Evolutionary conservation across 2,797 vertebrate genomes (phyloP), one percentile per base, ranked within the genome.

Genomic region (Cossypha polioptera): DNA sequence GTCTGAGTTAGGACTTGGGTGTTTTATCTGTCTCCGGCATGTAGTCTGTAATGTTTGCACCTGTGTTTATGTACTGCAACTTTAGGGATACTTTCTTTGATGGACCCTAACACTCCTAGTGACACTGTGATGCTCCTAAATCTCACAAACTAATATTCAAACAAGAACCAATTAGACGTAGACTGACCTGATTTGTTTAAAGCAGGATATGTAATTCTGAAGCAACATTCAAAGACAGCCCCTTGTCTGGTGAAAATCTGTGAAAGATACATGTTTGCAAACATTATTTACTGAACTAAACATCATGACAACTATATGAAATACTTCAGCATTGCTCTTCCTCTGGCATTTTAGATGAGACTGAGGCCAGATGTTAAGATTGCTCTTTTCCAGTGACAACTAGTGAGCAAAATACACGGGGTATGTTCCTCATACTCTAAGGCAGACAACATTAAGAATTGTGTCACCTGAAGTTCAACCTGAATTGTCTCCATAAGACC

Each of bases 251-350:
- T 35, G 57, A 43, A 22, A 48, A 48, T 53, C 48, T 62, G 2
- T 35, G 26, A 65, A 72, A 24, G 5, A 29, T 10, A 45, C 0
- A 0, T 19, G 7, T 48, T 61, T 88, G 43, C 28, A 85, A 67
- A 73, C 15, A 13, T 55, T 73, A 18, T n/a, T 72, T n/a, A 26
- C 11, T 15, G 24, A 79, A 55, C n/a, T 47, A 38, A 85, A 51
- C 14, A 43, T 59, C 26, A 14, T 8, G 48, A 62, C 29, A 58
- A 20, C 28, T 28, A n/a, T 14, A 5, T 71, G 21, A 79, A 79
- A 63, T 35, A 53, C 2, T 16, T 88, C 7, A 88, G 20, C 9
- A 9, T 58, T 63, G 17, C 38, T 69, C 20, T 93, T 29, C n/a
- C 18, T 1, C 0, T 43, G 25, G 24, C 9, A 26, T 63, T 86